Evolutionary conservation across 2,888 invertebrate genomes (phyloP).

Genomic region (Siphonodentalium dalli): DNA sequence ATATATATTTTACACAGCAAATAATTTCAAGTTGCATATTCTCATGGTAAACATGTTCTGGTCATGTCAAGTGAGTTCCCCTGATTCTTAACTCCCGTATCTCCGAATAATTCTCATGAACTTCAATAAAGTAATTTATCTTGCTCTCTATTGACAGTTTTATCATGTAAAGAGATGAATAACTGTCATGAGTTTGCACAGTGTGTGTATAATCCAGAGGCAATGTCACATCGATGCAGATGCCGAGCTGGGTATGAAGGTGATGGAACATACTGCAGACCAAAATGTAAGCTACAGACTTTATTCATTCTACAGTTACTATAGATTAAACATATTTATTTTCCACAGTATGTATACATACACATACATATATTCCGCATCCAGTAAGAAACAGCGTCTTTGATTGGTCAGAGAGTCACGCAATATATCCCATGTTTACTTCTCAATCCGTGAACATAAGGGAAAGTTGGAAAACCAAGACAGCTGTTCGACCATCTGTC

Average conservation of each 20-base stretch:
- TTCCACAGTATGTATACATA: not conserved
- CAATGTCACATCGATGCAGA: slow-evolving; percentile 43
- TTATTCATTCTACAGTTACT: not conserved
- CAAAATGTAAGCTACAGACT: slow-evolving; percentile 31
- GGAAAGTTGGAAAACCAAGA: too few relatives aligned
- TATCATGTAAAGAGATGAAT: slow-evolving; percentile 75
- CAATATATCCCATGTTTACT: too few relatives aligned
- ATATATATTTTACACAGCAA: too few relatives aligned
- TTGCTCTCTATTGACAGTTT: slow-evolving; percentile 21
- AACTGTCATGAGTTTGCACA: slow-evolving; percentile 85
- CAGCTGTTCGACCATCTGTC: too few relatives aligned
- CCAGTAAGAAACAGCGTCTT: too few relatives aligned
- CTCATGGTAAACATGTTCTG: not conserved
- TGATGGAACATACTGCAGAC: slow-evolving; percentile 45
- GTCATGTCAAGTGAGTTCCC: not conserved
- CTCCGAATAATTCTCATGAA: too few relatives aligned
- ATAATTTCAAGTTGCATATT: too few relatives aligned
- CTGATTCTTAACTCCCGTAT: not conserved
- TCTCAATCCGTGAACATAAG: too few relatives aligned
- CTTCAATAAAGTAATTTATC: not conserved
- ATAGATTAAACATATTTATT: too few relatives aligned
- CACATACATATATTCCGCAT: too few relatives aligned
- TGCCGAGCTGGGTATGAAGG: slow-evolving; percentile 50
- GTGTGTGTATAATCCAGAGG: slow-evolving; percentile 68
- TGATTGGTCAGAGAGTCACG: too few relatives aligned